A percentile compares a stretch with the other conserved stretches of the same genome.
phyloP scores from a whole-genome alignment of 2,888 invertebrate genomes.

The Octonoba sinensis region DNA sequence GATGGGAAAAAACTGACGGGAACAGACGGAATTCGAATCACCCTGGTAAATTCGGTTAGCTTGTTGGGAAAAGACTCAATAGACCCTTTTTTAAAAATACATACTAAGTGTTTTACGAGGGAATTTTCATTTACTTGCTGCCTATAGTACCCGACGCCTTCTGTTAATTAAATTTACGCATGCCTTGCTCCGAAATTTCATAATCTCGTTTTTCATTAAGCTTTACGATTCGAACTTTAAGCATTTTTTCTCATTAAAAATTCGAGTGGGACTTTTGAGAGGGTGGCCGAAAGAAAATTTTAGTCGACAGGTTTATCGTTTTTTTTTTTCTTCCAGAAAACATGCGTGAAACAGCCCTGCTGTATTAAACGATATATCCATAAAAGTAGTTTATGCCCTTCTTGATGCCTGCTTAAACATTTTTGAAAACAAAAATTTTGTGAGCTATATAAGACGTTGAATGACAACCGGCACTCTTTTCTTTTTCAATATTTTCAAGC shows the following conservation, averaged over 20 bases:
- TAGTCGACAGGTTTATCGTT: constrained; percentile 18
- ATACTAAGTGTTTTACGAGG: constrained; percentile 20
- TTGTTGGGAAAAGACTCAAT: constrained; percentile 1
- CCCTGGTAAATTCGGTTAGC: no score
- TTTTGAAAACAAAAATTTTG: no score
- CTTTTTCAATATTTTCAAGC: no score
- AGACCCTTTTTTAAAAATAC: constrained; percentile 27
- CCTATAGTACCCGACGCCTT: background rate
- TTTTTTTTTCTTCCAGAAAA: no score
- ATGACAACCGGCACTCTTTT: no score
- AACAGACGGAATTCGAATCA: no score
- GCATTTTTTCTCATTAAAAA: constrained; percentile 30
- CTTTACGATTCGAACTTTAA: constrained; percentile 1
- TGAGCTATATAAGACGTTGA: no score
- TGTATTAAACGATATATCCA: no score
- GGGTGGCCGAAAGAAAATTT: background rate
- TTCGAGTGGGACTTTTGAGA: constrained; percentile 11
- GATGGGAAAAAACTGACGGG: no score
- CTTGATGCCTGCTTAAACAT: no score
- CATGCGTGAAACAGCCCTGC: no score
- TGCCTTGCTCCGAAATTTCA: constrained; percentile 33
- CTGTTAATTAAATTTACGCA: constrained; percentile 40
- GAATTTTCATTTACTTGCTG: constrained; percentile 24
- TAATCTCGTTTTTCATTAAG: constrained; percentile 37
- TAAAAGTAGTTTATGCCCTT: no score